These are phyloP conservation scores for Nowickia ferox DNA, from an alignment of 2,888 invertebrate genomes.

Conservation along the genomic window DNA sequence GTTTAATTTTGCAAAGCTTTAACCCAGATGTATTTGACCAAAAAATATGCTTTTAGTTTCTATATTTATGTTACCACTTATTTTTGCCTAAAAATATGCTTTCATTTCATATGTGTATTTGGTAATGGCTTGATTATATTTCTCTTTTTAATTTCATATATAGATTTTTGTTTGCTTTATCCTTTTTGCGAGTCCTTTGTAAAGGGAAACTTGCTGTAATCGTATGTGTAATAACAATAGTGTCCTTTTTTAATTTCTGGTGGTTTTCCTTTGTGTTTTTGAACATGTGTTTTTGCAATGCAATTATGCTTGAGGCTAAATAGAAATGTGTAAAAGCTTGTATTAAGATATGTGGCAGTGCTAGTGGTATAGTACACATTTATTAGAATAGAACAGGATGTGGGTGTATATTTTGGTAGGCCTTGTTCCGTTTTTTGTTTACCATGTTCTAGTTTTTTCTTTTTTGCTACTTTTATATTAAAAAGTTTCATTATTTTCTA, in stretches of 20 bases:
- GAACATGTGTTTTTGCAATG: conserved; percentile 3
- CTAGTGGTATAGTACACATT: not conserved
- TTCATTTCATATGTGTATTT: conserved; percentile 3
- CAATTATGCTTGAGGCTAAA: conserved; percentile 26
- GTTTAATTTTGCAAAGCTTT: not conserved
- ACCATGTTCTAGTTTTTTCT: too few species aligned
- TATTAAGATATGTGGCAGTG: not conserved
- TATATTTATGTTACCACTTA: too few species aligned
- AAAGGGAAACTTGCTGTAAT: conserved; percentile 2
- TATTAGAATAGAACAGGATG: not conserved
- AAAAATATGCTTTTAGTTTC: conserved; percentile 44
- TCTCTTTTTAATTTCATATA: not conserved
- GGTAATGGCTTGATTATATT: conserved; percentile 6
- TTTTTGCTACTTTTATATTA: not conserved
- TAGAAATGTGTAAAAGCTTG: not conserved
- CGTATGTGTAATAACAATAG: not conserved
- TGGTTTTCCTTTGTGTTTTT: conserved; percentile 25
- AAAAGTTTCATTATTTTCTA: not conserved
- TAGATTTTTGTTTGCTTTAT: not conserved
- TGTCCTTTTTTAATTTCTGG: conserved; percentile 20
- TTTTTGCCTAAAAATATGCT: not conserved
- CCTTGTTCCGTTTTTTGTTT: not conserved
- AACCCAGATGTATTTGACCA: not conserved
- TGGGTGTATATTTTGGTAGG: not conserved
- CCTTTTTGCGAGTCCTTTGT: not conserved